These are phyloP conservation scores for Desmodus rotundus DNA, from an alignment of 2,113 vertebrate species.

Conservation along the genomic window DNA sequence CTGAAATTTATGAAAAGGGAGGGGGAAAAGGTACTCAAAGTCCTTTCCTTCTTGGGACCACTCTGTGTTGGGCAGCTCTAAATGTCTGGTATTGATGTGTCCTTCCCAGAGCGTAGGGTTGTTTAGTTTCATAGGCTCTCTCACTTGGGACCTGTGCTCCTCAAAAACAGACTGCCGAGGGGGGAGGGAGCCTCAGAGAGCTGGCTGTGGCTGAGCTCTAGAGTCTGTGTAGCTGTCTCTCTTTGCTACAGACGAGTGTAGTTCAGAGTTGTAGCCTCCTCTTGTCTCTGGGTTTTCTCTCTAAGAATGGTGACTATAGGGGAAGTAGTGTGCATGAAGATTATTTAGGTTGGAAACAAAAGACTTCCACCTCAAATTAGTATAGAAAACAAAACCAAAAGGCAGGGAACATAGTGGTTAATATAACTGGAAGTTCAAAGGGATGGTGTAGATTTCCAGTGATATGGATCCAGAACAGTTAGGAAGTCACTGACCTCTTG, in stretches of 20 bases:
- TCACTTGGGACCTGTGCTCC: not conserved
- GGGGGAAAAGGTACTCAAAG: not conserved
- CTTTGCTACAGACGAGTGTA: not conserved
- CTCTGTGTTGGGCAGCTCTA: not conserved
- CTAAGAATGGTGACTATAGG: not conserved
- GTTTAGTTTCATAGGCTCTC: not conserved
- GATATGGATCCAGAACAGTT: not conserved
- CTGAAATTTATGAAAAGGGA: not conserved
- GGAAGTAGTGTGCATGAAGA: not conserved
- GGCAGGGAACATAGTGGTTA: not conserved
- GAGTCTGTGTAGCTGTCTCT: no score
- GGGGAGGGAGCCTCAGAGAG: rapidly evolving
- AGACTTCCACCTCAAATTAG: not conserved
- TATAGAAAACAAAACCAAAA: not conserved
- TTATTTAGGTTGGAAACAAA: not conserved
- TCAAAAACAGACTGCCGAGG: not conserved
- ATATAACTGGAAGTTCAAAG: not conserved
- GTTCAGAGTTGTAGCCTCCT: not conserved
- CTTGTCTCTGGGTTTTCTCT: not conserved
- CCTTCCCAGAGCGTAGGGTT: not conserved
- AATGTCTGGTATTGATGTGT: not conserved
- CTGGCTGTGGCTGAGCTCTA: not conserved
- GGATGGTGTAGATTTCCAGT: not conserved
- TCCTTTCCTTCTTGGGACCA: not conserved
- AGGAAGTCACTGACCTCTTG: rapidly evolving